These are phyloP conservation scores for Liolophura sinensis DNA, from an alignment of 1,140 invertebrate species.

Conservation along the genomic window DNA sequence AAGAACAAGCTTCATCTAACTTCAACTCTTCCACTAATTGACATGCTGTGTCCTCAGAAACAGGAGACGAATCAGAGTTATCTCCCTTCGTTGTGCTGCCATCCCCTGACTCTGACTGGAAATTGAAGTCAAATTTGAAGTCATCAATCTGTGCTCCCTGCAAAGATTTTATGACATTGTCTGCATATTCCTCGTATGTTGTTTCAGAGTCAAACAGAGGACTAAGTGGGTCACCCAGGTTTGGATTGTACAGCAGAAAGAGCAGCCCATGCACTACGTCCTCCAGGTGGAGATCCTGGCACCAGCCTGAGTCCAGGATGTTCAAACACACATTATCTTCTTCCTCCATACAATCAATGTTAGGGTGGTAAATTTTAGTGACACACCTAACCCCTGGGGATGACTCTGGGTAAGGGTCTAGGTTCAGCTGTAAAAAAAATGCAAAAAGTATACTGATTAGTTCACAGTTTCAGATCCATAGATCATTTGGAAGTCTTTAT, in stretches of 20 bases:
- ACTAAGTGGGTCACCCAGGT: constrained; percentile 36
- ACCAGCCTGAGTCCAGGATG: constrained; percentile 37
- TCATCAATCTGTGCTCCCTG: constrained; percentile 35
- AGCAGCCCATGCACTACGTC: constrained; percentile 36
- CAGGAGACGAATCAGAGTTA: too few species aligned
- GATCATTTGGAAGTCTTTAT: too few species aligned
- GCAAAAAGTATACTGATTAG: background rate
- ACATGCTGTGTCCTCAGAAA: too few species aligned
- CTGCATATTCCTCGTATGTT: constrained; percentile 24
- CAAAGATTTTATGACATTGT: constrained; percentile 35
- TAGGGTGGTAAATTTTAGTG: constrained; percentile 46
- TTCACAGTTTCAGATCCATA: too few species aligned
- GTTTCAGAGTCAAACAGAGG: constrained; percentile 26
- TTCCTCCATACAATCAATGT: constrained; percentile 34
- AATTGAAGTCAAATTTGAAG: constrained; percentile 3
- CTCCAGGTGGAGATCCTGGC: constrained; percentile 22
- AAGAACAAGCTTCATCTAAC: too few species aligned
- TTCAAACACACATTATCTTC: constrained; percentile 39
- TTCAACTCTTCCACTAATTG: too few species aligned
- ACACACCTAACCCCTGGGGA: constrained; percentile 32
- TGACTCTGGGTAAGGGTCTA: constrained; percentile 14
- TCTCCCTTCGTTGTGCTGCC: too few species aligned
- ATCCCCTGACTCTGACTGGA: too few species aligned
- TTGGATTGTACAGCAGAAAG: constrained; percentile 45
- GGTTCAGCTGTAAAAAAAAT: constrained; percentile 1